A percentile compares a stretch with the other conserved stretches of the same genome.
Conservation (phyloP, 2,888 invertebrate genomes). For the Venusia cambrica region DNA sequence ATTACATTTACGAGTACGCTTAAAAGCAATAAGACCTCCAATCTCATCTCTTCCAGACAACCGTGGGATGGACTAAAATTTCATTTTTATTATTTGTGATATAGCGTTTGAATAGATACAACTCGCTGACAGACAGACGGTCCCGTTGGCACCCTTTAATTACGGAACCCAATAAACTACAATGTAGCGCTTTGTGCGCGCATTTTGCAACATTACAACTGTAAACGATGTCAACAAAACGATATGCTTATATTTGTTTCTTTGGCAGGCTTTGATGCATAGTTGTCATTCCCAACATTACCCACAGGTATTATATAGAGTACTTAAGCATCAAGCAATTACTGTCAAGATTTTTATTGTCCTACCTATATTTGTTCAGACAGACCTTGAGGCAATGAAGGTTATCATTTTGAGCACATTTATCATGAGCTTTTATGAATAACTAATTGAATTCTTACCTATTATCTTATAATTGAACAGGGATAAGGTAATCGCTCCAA, state of each 20-base stretch:
- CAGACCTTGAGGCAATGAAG: slow-evolving; percentile 29
- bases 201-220: slow-evolving; percentile 62
- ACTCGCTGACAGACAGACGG: no score
- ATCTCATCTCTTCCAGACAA: no score
- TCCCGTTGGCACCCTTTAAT: no score
- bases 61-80: no score
- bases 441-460: slow-evolving; percentile 28
- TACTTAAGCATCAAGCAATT: slow-evolving; percentile 43
- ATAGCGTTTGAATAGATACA: no score
- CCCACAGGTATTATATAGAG: no score
- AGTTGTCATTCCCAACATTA: no score
- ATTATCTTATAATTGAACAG: slow-evolving; percentile 28
- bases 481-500: slow-evolving; percentile 30
- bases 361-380: slow-evolving; percentile 30
- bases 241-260: slow-evolving; percentile 61
- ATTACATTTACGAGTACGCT: no score
- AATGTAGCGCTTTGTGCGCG: slow-evolving; percentile 65
- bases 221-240: slow-evolving; percentile 70
- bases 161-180: no score
- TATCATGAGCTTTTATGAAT: slow-evolving; percentile 28
- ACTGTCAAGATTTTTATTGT: slow-evolving; percentile 36
- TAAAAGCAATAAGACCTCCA: no score
- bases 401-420: slow-evolving; percentile 30
- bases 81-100: no score
- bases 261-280: no score